A percentile compares a stretch with the other conserved stretches of the same genome.
Conservation (phyloP, 1,140 invertebrate species). For the Melanaphis sacchari region DNA sequence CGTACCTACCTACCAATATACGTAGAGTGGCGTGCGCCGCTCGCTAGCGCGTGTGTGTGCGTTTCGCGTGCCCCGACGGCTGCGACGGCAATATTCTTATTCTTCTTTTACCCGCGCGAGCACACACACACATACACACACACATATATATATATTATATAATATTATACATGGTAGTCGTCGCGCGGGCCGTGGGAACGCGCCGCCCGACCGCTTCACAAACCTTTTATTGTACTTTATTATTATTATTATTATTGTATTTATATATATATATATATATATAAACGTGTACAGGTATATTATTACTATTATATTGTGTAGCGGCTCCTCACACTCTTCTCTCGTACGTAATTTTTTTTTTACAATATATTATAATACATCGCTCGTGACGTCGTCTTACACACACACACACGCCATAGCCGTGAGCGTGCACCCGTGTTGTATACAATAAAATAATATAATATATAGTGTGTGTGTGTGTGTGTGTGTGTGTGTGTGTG, state of each 20-base stretch:
- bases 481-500: not conserved
- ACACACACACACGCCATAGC: not conserved
- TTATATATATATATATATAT: not conserved
- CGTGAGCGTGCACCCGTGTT: slow-evolving; percentile 4
- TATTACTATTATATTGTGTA: slow-evolving; percentile 12
- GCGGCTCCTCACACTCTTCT: not conserved
- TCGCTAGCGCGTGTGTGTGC: not conserved
- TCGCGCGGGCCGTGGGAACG: slow-evolving; percentile 44
- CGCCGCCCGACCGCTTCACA: slow-evolving; percentile 43
- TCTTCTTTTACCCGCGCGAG: not conserved
- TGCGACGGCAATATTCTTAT: not conserved
- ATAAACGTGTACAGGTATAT: not conserved
- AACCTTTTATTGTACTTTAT: slow-evolving; percentile 46
- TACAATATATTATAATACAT: not conserved
- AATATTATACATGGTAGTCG: not conserved
- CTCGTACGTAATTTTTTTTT: not conserved
- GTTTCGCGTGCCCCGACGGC: slow-evolving; percentile 31
- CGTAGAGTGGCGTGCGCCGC: not conserved
- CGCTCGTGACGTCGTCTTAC: slow-evolving; percentile 39
- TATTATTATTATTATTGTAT: not conserved
- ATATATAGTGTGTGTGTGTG: not conserved
- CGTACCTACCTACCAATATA: no score
- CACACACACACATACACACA: not conserved
- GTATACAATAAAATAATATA: not conserved
- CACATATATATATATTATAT: not conserved